A percentile compares a stretch with the other conserved stretches of the same genome.
Conservation (phyloP, 2,888 invertebrate genomes). For the Oligia fasciuncula region DNA sequence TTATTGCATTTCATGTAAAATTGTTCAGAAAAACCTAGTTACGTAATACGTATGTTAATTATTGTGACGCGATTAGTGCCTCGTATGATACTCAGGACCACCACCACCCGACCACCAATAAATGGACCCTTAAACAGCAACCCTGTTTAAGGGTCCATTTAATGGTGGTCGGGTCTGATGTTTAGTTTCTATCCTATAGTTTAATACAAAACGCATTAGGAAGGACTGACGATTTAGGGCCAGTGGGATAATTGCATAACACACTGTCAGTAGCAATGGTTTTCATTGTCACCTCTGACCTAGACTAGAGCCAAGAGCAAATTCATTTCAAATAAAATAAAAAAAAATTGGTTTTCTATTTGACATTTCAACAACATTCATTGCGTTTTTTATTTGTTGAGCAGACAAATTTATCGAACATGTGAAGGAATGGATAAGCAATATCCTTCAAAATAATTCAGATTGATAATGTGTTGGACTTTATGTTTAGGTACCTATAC, state of each 20-base stretch:
- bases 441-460: neutral
- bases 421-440: neutral
- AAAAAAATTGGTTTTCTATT: neutral
- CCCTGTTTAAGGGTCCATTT: too few species aligned
- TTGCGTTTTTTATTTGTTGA: neutral
- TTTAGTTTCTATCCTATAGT: neutral
- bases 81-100: neutral
- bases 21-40: conserved; percentile 4
- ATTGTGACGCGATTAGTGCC: conserved; percentile 21
- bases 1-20: conserved; percentile 44
- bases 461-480: neutral
- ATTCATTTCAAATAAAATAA: too few species aligned
- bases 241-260: neutral
- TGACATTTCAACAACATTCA: neutral
- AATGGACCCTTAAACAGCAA: conserved; percentile 5
- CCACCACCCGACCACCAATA: neutral
- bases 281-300: neutral
- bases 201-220: conserved; percentile 11
- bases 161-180: neutral
- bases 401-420: neutral
- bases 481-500: neutral
- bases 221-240: neutral
- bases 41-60: conserved; percentile 7
- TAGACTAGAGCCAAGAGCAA: too few species aligned
- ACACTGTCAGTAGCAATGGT: neutral